Base-by-base conservation (phyloP, 2,888 invertebrate genomes). In the Bibio marci region DNA sequence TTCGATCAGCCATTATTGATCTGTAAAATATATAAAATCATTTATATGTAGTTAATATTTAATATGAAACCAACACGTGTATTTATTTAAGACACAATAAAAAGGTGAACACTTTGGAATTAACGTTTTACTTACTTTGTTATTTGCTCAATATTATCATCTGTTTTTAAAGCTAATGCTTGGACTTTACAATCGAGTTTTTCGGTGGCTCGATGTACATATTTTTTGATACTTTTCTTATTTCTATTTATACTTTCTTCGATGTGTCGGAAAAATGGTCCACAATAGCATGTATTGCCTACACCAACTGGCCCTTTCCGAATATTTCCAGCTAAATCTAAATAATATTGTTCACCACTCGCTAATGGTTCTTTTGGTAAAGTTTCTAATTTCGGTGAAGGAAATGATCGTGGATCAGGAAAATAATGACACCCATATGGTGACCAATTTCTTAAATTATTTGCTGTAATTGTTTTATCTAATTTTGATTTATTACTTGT, bases 261-360 rank as follows among this genome's bases (percentile, higher is more conserved):
- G 62, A 92, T 76, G 47, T 87, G 83, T 44, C 82, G 74, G 54
- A 92, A 81, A 58, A 90, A 79, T 1, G 92, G 92, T 1, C 85
- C 87, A 56, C 94, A 94, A 55, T 87, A 88, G 59, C 90, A 91
- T 1, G 85, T 83, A 57, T 88, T 86, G 1, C 90, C 88, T 2
- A 87, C 80, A 1, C 92, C 91, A n/a, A 91, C 79, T 0, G 92
- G 92, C 2, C 92, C 92, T 64, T 94, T 92, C 50, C 87, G 78
- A 44, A 94, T 86, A 55, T 92, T 91, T 2, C 94, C 94, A 12
- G 90, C 38, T 13, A 38, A 38, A 59, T 94, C 94, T 48, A 92
- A 67, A 59, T 81, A 95, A 60, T 94, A 94, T 59, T 92, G 91
- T 62, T 91, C 88, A 43, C 92, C 94, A 51, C 79, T 76, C 50